phyloP scores from a whole-genome alignment of 1,140 invertebrate genomes.

The Sminthurides bifidus region DNA sequence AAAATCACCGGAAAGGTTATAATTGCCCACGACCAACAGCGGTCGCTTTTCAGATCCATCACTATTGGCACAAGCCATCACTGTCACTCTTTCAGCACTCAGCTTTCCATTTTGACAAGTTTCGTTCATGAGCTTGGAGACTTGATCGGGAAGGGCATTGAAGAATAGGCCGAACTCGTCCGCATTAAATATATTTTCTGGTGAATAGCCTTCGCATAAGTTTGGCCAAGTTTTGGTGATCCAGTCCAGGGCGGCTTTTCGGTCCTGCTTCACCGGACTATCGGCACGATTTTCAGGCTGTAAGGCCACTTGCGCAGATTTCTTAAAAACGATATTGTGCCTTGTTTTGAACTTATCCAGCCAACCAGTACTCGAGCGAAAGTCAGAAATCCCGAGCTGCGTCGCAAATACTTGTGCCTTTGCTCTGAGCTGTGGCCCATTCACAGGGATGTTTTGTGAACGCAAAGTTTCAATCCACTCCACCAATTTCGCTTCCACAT shows the following conservation, averaged over 20 bases:
- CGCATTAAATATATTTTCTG: constrained; percentile 15
- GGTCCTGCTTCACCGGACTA: background rate
- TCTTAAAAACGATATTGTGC: constrained; percentile 16
- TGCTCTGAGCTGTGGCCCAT: constrained; percentile 10
- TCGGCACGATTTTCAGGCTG: background rate
- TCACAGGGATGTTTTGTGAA: constrained; percentile 14
- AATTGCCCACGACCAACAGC: constrained; percentile 6
- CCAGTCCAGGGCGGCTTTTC: constrained; percentile 17
- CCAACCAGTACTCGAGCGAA: constrained; percentile 19
- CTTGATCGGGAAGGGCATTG: constrained; percentile 9
- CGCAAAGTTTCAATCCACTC: constrained; percentile 16
- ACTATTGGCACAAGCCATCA: constrained; percentile 33
- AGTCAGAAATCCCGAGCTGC: constrained; percentile 15
- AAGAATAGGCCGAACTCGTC: constrained; percentile 14
- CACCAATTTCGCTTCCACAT: constrained; percentile 12
- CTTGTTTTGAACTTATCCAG: constrained; percentile 19
- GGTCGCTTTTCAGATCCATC: constrained; percentile 32
- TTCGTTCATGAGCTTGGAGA: background rate
- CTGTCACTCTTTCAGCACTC: constrained; percentile 33
- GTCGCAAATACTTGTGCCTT: constrained; percentile 11
- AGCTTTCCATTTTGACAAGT: constrained; percentile 30
- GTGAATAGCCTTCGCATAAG: constrained; percentile 8
- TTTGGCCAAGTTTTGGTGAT: constrained; percentile 15
- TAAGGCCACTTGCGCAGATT: background rate
- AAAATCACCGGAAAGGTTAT: background rate